phyloP scores from a whole-genome alignment of 1,140 invertebrate genomes.

The Rhopalosiphum padi region DNA sequence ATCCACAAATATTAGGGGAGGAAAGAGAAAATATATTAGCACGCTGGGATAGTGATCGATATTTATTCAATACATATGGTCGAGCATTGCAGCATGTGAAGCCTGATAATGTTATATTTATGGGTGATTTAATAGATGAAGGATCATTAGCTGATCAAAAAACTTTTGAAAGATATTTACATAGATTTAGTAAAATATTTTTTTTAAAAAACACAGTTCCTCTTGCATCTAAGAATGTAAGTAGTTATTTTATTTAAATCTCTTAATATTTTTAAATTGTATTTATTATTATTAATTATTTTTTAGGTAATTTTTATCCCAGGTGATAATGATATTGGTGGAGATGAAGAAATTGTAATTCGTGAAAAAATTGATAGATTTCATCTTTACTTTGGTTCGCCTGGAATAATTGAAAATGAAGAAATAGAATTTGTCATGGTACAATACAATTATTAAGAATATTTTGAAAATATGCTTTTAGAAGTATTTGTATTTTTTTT shows the following conservation, averaged over 20 bases:
- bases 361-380: conserved; percentile 78
- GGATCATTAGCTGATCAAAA: conserved; percentile 77
- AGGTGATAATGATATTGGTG: conserved; percentile 95
- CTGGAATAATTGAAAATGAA: conserved; percentile 70
- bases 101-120: conserved; percentile 85
- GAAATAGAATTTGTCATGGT: conserved; percentile 71
- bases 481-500: neutral
- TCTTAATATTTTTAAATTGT: conserved; percentile 33
- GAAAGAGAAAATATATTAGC: conserved; percentile 71
- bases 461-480: neutral
- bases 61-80: conserved; percentile 79
- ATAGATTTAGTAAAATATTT: conserved; percentile 77
- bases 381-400: conserved; percentile 76
- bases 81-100: conserved; percentile 75
- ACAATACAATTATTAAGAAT: conserved; percentile 48
- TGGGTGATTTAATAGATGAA: conserved; percentile 93
- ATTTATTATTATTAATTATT: neutral
- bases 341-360: conserved; percentile 79
- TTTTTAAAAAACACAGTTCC: conserved; percentile 59
- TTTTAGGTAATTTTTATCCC: conserved; percentile 84
- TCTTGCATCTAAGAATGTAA: conserved; percentile 60
- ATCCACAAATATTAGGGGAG: conserved; percentile 89
- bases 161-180: conserved; percentile 75
- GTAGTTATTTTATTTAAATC: neutral
- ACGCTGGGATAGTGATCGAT: conserved; percentile 86